A percentile compares a stretch with the other conserved stretches of the same genome.
phyloP scores from a whole-genome alignment of 2,113 vertebrate species.

The Cichladusa arquata region DNA sequence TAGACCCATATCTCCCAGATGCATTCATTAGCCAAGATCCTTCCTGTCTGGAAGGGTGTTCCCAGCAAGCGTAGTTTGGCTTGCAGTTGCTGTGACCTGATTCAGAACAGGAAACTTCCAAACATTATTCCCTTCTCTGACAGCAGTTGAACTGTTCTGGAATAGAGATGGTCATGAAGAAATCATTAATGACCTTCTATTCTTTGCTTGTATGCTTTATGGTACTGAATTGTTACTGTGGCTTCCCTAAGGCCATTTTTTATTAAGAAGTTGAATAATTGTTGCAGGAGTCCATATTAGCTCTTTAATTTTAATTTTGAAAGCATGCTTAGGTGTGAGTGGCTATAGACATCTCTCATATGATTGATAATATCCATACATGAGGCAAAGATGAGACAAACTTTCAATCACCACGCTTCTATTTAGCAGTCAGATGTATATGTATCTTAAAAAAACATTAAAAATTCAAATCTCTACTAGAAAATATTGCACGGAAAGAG shows the following conservation, averaged over 20 bases:
- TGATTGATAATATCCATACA: neutral
- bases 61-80: conserved; percentile 29
- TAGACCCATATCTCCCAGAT: conserved; percentile 26
- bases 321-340: neutral
- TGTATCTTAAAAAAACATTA: neutral
- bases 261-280: neutral
- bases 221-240: neutral
- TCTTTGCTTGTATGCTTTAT: neutral
- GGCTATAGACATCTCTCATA: neutral
- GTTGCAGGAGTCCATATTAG: neutral
- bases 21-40: conserved; percentile 40
- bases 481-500: neutral
- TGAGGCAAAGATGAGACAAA: neutral
- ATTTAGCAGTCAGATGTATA: neutral
- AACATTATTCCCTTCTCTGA: neutral
- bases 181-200: neutral
- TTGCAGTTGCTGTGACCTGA: conserved; percentile 14
- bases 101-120: conserved; percentile 33
- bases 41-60: conserved; percentile 56
- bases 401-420: neutral
- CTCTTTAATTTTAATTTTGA: neutral
- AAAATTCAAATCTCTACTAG: neutral
- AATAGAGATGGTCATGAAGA: neutral
- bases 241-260: neutral
- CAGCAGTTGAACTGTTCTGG: neutral